Evolutionary conservation across 1,140 invertebrate species (phyloP).

Genomic region (Eurytemora carolleeae): DNA sequence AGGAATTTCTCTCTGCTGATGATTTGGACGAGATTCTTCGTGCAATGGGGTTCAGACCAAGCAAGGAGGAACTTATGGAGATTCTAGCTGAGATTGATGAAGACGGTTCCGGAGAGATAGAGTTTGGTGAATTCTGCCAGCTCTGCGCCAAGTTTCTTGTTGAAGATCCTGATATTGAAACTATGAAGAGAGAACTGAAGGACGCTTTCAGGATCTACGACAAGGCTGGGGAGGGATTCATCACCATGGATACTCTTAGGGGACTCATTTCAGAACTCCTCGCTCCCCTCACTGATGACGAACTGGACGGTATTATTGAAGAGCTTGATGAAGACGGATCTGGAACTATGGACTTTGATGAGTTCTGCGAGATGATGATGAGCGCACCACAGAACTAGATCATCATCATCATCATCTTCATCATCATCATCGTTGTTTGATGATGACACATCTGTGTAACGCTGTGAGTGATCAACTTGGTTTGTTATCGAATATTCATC

Average conservation of each 20-base stretch:
- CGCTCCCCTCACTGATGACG: conserved; percentile 31
- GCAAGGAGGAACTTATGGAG: conserved; percentile 4
- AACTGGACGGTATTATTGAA: conserved; percentile 35
- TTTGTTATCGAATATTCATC: not conserved
- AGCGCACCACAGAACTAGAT: no score
- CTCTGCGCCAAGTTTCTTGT: conserved; percentile 62
- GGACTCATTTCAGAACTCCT: conserved; percentile 33
- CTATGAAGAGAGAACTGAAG: conserved; percentile 33
- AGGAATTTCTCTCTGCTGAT: conserved; percentile 5
- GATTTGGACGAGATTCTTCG: conserved; percentile 1
- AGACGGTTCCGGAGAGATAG: conserved; percentile 63
- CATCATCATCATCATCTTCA: conserved; percentile 16
- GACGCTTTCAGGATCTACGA: conserved; percentile 36
- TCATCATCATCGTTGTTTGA: conserved; percentile 15
- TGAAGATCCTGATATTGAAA: conserved; percentile 37
- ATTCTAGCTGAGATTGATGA: conserved; percentile 43
- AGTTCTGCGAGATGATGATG: conserved; percentile 15
- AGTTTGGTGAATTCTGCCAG: conserved; percentile 73
- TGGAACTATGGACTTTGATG: conserved; percentile 52
- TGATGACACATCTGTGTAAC: conserved; percentile 10
- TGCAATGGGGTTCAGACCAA: conserved; percentile 8
- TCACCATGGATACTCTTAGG: conserved; percentile 32
- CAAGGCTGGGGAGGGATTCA: conserved; percentile 30
- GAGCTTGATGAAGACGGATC: conserved; percentile 40
- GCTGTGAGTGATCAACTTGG: not conserved